Conservation (phyloP, 1,140 invertebrate species). For the Anoplolepis gracilipes region DNA sequence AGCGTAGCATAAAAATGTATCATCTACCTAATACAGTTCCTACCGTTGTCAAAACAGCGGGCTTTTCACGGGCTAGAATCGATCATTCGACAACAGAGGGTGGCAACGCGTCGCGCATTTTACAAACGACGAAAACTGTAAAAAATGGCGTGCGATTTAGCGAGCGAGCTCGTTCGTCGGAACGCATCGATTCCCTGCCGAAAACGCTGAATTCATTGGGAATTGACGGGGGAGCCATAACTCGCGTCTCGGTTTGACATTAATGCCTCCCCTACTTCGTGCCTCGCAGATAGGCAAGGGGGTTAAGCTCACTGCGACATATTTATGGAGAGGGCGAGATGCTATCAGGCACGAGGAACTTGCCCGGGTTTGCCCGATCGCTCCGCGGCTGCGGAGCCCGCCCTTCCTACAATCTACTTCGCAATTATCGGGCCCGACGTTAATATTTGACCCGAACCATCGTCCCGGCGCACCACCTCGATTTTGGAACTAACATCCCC, state of each 20-base stretch:
- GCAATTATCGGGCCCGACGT: constrained; percentile 85
- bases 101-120: constrained; percentile 52
- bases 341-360: constrained; percentile 81
- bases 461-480: constrained; percentile 64
- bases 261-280: constrained; percentile 84
- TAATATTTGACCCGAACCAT: constrained; percentile 84
- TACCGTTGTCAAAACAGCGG: constrained; percentile 45
- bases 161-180: constrained; percentile 70
- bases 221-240: constrained; percentile 87
- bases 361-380: constrained; percentile 73
- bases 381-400: constrained; percentile 66
- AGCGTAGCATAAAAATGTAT: constrained; percentile 51
- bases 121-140: constrained; percentile 61
- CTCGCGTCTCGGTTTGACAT: constrained; percentile 85
- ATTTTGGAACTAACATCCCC: constrained; percentile 55
- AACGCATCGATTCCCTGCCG: constrained; percentile 83
- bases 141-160: constrained; percentile 61
- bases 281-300: constrained; percentile 80
- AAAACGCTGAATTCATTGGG: constrained; percentile 86
- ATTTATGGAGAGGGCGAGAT: constrained; percentile 86
- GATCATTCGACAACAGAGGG: constrained; percentile 11
- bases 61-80: constrained; percentile 23
- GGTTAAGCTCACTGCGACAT: constrained; percentile 85
- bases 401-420: constrained; percentile 85
- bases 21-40: constrained; percentile 49